Conservation (phyloP, 2,113 vertebrate species). For the Macquaria australasica region DNA sequence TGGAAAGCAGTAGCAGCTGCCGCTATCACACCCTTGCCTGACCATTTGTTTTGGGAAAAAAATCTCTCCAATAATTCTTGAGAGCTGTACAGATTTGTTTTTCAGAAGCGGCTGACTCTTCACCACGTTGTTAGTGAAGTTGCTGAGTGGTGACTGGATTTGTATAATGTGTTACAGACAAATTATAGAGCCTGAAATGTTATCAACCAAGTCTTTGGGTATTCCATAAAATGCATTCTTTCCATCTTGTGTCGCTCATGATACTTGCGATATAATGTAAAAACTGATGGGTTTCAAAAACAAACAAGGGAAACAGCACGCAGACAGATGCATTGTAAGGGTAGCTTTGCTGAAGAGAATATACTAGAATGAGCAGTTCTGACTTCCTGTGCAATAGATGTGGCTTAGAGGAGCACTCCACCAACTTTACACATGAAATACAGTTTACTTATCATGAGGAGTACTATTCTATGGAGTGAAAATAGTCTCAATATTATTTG, state of each 20-base stretch:
- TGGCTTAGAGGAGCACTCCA: background rate
- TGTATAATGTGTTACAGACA: slow-evolving; percentile 4
- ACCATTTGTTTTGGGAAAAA: slow-evolving; percentile 35
- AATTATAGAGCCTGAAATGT: slow-evolving; percentile 30
- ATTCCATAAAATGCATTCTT: slow-evolving; percentile 3
- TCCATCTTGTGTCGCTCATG: slow-evolving; percentile 17
- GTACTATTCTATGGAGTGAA: no score
- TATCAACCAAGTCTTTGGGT: background rate
- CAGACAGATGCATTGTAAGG: background rate
- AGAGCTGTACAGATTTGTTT: slow-evolving; percentile 34
- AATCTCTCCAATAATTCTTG: slow-evolving; percentile 35
- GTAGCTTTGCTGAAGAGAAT: background rate
- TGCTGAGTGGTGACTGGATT: slow-evolving; percentile 35
- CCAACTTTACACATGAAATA: background rate
- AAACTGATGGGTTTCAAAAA: slow-evolving; percentile 26
- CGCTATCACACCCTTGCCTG: background rate
- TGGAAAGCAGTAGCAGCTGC: slow-evolving; percentile 46
- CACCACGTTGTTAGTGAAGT: slow-evolving; percentile 17
- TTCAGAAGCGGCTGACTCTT: slow-evolving; percentile 13
- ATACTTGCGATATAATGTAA: background rate
- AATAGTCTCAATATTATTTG: no score
- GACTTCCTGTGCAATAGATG: background rate
- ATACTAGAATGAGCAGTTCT: background rate
- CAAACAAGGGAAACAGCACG: background rate
- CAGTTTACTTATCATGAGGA: background rate